phyloP scores from a whole-genome alignment of 2,888 invertebrate genomes.

The Gandaritis pyraliata region DNA sequence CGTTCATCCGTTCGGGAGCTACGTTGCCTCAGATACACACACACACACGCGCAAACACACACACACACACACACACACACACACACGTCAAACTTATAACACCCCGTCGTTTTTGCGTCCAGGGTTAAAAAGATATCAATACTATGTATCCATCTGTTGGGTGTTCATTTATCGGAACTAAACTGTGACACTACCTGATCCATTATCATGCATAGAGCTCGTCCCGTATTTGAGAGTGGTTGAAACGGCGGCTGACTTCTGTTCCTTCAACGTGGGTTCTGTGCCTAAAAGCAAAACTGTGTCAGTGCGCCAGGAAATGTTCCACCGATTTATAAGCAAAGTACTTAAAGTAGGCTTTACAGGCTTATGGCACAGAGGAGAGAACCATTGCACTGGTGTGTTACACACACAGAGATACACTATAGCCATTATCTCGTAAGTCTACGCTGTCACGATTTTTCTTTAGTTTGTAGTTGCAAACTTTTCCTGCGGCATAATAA shows the following conservation, averaged over 20 bases:
- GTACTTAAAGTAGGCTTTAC: constrained; percentile 46
- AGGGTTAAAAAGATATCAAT: no score
- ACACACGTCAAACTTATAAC: no score
- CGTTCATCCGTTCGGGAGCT: no score
- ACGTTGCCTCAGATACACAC: no score
- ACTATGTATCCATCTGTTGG: no score
- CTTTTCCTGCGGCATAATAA: no score
- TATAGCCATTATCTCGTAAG: not conserved
- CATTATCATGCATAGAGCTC: constrained; percentile 30
- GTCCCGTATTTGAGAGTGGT: constrained; percentile 45
- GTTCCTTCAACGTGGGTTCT: constrained; percentile 49
- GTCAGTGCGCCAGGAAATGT: constrained; percentile 50
- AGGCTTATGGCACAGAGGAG: constrained; percentile 32
- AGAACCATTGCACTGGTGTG: not conserved
- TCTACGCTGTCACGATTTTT: no score
- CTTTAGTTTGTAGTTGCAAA: no score
- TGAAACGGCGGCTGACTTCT: constrained; percentile 56
- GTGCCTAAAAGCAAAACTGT: constrained; percentile 63
- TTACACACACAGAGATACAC: not conserved
- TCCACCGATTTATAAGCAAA: constrained; percentile 52
- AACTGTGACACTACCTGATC: constrained; percentile 48
- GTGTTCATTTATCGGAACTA: no score
- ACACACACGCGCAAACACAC: no score
- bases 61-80: no score
- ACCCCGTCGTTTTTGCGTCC: no score